phyloP scores from a whole-genome alignment of 2,797 vertebrate genomes.

The Morus bassanus region DNA sequence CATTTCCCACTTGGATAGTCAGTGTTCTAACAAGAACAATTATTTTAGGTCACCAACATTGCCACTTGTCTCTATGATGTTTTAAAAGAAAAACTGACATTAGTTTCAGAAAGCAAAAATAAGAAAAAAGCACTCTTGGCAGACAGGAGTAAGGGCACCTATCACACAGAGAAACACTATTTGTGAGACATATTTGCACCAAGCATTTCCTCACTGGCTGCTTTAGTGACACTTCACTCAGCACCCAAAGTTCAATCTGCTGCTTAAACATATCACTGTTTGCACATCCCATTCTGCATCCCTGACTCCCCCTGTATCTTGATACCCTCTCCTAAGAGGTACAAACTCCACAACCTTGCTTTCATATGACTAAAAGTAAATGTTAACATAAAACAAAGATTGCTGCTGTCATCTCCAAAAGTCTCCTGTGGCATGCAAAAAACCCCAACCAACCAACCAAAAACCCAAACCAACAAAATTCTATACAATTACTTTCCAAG shows the following conservation, averaged over 20 bases:
- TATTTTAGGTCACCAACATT: not conserved
- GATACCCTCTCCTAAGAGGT: not conserved
- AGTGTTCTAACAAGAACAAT: not conserved
- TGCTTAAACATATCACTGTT: not conserved
- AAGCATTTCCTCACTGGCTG: not conserved
- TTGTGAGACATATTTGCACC: not conserved
- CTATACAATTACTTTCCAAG: not conserved
- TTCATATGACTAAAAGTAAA: not conserved
- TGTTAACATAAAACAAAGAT: not conserved
- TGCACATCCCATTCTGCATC: not conserved
- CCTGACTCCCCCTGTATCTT: not conserved
- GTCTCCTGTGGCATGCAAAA: not conserved
- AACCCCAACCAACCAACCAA: not conserved
- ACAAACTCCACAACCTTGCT: not conserved
- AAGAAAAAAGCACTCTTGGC: not conserved
- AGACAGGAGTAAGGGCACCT: not conserved
- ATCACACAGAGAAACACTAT: not conserved
- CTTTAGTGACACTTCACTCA: not conserved
- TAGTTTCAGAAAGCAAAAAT: not conserved
- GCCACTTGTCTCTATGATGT: not conserved
- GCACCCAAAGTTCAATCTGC: not conserved
- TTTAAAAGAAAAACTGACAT: not conserved
- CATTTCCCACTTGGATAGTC: not conserved
- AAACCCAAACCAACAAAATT: not conserved
- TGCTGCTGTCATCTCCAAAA: not conserved